phyloP scores from a whole-genome alignment of 2,888 invertebrate genomes.

The Lepetodrilus schrolli region DNA sequence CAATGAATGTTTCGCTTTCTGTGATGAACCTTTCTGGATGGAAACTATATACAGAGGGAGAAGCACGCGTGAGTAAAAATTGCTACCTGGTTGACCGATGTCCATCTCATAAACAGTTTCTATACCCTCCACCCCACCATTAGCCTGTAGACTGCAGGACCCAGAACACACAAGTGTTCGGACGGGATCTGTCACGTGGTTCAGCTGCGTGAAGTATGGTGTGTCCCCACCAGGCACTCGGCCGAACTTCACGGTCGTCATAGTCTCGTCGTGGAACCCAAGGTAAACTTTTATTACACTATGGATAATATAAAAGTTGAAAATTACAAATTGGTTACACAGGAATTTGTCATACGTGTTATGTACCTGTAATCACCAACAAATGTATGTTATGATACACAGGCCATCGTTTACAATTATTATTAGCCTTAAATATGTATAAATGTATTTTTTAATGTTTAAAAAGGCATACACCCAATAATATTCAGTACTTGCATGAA shows the following conservation, averaged over 20 bases:
- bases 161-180: neutral
- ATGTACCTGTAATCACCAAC: too few species aligned
- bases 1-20: too few species aligned
- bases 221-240: neutral
- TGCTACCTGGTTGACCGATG: neutral
- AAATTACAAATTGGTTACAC: neutral
- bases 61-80: too few species aligned
- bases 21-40: too few species aligned
- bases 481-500: too few species aligned
- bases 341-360: too few species aligned
- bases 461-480: too few species aligned
- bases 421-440: too few species aligned
- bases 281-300: neutral
- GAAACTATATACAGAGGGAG: too few species aligned
- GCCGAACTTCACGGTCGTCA: neutral
- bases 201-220: neutral
- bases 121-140: neutral
- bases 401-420: too few species aligned
- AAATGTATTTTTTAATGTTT: too few species aligned
- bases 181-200: neutral
- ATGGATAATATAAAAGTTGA: neutral
- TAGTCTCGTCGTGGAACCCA: neutral
- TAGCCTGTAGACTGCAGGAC: neutral
- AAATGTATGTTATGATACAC: too few species aligned
- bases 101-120: neutral